Base-by-base conservation (phyloP, 2,797 vertebrate genomes). In the Pseudochaenichthys georgianus region DNA sequence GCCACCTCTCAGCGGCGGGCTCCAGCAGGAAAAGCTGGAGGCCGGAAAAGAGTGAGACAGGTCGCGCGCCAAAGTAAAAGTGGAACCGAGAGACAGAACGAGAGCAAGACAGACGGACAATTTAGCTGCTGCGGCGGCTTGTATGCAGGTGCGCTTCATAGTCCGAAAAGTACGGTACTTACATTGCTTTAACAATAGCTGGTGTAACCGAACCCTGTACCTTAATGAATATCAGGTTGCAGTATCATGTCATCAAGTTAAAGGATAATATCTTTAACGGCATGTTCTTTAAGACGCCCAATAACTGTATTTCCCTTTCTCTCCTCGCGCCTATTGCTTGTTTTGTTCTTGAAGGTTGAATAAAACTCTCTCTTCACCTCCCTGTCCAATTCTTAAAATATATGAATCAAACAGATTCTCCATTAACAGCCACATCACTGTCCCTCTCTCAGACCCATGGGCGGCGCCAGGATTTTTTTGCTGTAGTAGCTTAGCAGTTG, bases 361-460 rank as follows among this genome's bases (percentile, higher is more conserved):
- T 66, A 8, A 41, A 34, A 12, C 17, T 19, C 31, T 43, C 17
- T 72, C 16, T 12, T 64, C 38, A 60, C 16, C 66, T 45, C 31
- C 17, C 17, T 54, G 61, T 54, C 21, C 55, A 19, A 71, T 28
- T 68, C 67, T 43, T 71, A 12, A 54, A 11, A 57, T 70, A 6
- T 34, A 11, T 57, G 11, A 67, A 45, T 53, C 43, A 61, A 3
- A 4, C 38, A 12, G 13, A 23, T 47, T 52, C 51, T 52, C 46
- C 9, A 17, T 10, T n/a, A 51, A 19, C n/a, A 48, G 19, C 65
- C 47, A 52, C 47, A 41, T 42, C 31, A 7, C 3, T 42, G 11
- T n/a, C n/a, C n/a, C n/a, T n/a, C n/a, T n/a, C n/a, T n/a, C n/a
- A n/a, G n/a, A n/a, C n/a, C n/a, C n/a, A n/a, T n/a, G n/a, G n/a